phyloP scores from a whole-genome alignment of 2,888 invertebrate genomes.

The Eristalis intricaria region DNA sequence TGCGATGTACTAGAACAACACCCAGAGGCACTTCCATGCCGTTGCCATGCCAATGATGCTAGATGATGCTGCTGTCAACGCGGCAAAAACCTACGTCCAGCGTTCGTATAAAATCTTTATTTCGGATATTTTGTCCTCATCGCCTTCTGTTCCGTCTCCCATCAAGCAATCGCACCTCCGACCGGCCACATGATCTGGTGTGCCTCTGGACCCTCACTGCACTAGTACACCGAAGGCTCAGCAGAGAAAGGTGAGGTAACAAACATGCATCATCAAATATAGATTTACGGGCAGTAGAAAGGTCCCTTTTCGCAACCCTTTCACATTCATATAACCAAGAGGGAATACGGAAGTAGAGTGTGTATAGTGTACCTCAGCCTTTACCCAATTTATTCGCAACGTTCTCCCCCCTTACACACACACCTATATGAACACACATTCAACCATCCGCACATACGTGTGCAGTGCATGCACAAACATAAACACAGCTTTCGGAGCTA shows the following conservation, averaged over 20 bases:
- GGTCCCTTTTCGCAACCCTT: slow-evolving; percentile 69
- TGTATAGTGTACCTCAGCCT: slow-evolving; percentile 55
- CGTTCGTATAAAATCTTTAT: slow-evolving; percentile 69
- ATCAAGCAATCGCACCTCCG: background rate
- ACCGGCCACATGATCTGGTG: slow-evolving; percentile 25
- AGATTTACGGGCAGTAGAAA: slow-evolving; percentile 71
- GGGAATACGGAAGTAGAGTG: slow-evolving; percentile 68
- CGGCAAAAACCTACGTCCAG: slow-evolving; percentile 67
- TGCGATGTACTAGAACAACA: slow-evolving; percentile 53
- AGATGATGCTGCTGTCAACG: slow-evolving; percentile 70
- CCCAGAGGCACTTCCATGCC: slow-evolving; percentile 60
- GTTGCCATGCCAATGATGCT: slow-evolving; percentile 66
- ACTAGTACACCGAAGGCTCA: slow-evolving; percentile 53
- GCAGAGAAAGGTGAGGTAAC: slow-evolving; percentile 65
- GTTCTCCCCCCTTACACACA: slow-evolving; percentile 51
- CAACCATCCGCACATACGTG: background rate
- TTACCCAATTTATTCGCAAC: slow-evolving; percentile 71
- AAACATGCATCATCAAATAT: slow-evolving; percentile 73
- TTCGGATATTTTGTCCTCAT: slow-evolving; percentile 58
- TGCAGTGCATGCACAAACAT: slow-evolving; percentile 60
- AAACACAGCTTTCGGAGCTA: slow-evolving; percentile 67
- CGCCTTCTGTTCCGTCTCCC: slow-evolving; percentile 24
- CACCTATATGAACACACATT: slow-evolving; percentile 5
- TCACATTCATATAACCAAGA: slow-evolving; percentile 69
- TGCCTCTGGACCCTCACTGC: slow-evolving; percentile 45